Percentiles rank a stretch among this genome's conserved stretches.
Conservation (phyloP, 1,140 invertebrate species). For the Oncopodura yosiiana region DNA sequence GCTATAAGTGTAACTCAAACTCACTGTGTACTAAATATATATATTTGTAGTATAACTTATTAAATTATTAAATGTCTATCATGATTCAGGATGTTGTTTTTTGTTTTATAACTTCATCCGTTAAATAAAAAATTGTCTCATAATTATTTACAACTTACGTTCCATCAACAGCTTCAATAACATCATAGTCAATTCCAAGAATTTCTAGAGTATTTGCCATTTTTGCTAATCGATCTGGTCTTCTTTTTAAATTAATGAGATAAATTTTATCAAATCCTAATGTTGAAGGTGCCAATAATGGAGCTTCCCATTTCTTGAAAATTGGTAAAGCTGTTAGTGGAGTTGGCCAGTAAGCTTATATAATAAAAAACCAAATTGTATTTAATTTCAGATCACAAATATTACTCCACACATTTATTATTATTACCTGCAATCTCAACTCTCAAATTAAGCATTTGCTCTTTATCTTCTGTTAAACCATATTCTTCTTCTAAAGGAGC, state of each 20-base stretch:
- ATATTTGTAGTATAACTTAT: no score
- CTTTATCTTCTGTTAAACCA: conserved; percentile 52
- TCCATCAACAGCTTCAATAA: conserved; percentile 79
- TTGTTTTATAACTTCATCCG: no score
- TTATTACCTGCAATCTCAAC: conserved; percentile 57
- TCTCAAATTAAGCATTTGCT: conserved; percentile 68
- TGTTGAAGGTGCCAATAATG: conserved; percentile 43
- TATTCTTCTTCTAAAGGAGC: conserved; percentile 65
- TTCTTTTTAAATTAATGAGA: conserved; percentile 79
- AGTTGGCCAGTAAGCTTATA: conserved; percentile 36
- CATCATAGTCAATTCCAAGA: conserved; percentile 63
- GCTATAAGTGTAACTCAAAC: no score
- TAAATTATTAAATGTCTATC: no score
- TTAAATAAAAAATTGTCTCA: no score
- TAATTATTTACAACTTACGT: no score
- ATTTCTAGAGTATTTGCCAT: conserved; percentile 71
- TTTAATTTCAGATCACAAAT: background rate
- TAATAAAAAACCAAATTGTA: background rate
- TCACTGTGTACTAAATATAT: no score
- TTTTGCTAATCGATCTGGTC: conserved; percentile 62
- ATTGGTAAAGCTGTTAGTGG: conserved; percentile 40
- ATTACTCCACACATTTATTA: background rate
- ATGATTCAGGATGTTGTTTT: no score
- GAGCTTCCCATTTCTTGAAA: conserved; percentile 44
- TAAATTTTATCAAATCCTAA: conserved; percentile 68